phyloP scores from a whole-genome alignment of 1,140 invertebrate genomes.

The Polyergus mexicanus region DNA sequence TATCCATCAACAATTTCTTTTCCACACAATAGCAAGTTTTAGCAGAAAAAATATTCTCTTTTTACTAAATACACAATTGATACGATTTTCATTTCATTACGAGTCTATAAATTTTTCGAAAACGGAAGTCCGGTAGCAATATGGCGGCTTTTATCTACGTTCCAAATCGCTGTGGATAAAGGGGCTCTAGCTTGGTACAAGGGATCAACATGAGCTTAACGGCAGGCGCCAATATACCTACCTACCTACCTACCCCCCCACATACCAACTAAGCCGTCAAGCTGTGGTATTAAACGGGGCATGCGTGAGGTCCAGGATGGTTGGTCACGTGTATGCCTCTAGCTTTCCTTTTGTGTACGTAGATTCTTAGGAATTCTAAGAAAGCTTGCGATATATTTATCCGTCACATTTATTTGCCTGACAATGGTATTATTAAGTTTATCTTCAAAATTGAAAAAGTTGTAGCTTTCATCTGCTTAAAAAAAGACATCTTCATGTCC shows the following conservation, averaged over 20 bases:
- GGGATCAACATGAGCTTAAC: conserved; percentile 82
- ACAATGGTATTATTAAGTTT: conserved; percentile 26
- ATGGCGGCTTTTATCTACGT: conserved; percentile 61
- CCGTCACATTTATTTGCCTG: not conserved
- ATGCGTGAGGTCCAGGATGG: conserved; percentile 76
- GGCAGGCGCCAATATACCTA: conserved; percentile 82
- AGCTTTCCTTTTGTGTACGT: conserved; percentile 55
- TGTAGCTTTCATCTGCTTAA: not conserved
- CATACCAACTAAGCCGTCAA: conserved; percentile 76
- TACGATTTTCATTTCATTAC: not conserved
- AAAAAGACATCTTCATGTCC: not conserved
- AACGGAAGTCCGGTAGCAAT: conserved; percentile 33
- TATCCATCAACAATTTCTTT: not conserved
- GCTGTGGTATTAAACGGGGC: conserved; percentile 79
- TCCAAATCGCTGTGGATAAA: conserved; percentile 70
- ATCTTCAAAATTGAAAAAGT: not conserved
- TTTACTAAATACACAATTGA: not conserved
- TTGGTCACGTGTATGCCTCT: conserved; percentile 74
- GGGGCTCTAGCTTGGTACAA: conserved; percentile 76
- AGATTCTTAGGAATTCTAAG: conserved; percentile 72
- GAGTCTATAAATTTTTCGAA: conserved; percentile 35
- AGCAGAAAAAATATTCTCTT: not conserved
- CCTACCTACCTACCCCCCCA: conserved; percentile 58
- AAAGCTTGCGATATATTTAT: conserved; percentile 59
- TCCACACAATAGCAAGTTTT: not conserved